These are phyloP conservation scores for Odontamblyopus rebecca DNA, from an alignment of 2,797 vertebrate genomes.

Conservation along the genomic window DNA sequence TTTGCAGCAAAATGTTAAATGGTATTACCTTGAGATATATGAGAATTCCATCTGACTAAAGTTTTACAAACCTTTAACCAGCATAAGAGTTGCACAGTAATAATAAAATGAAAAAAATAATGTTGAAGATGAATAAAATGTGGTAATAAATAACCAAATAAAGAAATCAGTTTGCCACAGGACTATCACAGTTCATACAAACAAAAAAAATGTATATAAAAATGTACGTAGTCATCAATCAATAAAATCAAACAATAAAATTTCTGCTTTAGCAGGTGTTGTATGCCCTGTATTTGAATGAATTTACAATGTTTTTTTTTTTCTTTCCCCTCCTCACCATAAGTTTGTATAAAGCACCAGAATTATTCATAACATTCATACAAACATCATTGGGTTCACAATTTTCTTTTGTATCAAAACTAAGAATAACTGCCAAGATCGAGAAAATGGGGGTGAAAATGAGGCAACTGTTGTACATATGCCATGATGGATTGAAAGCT, in stretches of 20 bases:
- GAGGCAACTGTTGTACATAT: conserved; percentile 41
- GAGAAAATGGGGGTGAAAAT: conserved; percentile 34
- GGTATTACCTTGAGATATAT: neutral
- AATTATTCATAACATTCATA: conserved; percentile 3
- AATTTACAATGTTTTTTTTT: neutral
- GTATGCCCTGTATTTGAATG: neutral
- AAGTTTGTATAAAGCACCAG: neutral
- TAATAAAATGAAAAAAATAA: neutral
- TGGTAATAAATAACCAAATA: too few species aligned
- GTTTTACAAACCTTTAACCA: neutral
- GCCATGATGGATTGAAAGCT: conserved; percentile 47
- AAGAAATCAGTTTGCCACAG: too few species aligned
- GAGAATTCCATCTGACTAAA: neutral
- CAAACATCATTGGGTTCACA: neutral
- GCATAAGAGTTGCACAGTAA: neutral
- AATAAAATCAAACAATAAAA: too few species aligned
- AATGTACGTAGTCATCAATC: too few species aligned
- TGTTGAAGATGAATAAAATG: too few species aligned
- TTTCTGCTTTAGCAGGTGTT: neutral
- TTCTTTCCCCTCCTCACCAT: neutral
- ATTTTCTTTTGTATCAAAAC: conserved; percentile 5
- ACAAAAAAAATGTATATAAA: too few species aligned
- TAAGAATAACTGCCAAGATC: conserved; percentile 44
- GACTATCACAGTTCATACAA: too few species aligned
- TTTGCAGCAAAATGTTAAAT: neutral